Evolutionary conservation across 2,888 invertebrate genomes (phyloP), one percentile per base, ranked within the genome.

Genomic region (Acheta domesticus): DNA sequence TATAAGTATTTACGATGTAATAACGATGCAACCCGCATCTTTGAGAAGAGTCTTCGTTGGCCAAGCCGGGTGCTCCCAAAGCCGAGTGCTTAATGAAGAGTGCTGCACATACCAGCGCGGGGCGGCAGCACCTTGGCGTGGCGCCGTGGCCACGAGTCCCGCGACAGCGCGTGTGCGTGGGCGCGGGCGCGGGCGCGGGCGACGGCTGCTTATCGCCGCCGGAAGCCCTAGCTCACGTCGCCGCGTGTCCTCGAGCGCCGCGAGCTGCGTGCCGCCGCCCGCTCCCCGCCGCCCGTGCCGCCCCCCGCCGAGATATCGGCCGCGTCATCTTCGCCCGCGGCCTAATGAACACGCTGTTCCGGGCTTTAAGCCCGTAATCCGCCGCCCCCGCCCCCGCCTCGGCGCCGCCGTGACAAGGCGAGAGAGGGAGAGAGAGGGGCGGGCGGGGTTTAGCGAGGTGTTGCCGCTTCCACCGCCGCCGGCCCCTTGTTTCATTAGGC

Each of bases 241-340:
- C n/a, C 16, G 14, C 62, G 62, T n/a, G 14, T 62, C 62, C n/a
- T 14, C 62, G 16, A 19, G 62, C n/a, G 16, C 62, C 62, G 62
- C 62, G 16, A 8, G n/a, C 62, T 14, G 62, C 62, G 62, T n/a
- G 62, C 16, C 14, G n/a, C 62, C 62, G 12, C 62, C 62, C 14
- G 62, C 62, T n/a, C 14, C 62, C 62, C 16, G 62, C 16, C 62
- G 14, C 14, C 62, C 62, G 16, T 11, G 16, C 16, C 62, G 16
- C 16, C n/a, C 62, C 62, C 14, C 16, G 16, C n/a, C 16, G 62
- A 62, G 62, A 62, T 62, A 62, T 62, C 62, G 62, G 62, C n/a
- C 62, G 62, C 62, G 62, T 62, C 62, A 62, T 62, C 62, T 62
- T 62, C 62, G 62, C 62, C 62, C 62, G 62, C 62, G 62, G 62